Percentiles rank a stretch among this genome's conserved stretches.
phyloP scores from a whole-genome alignment of 2,888 invertebrate genomes.

The Hemistola chrysoprasaria region DNA sequence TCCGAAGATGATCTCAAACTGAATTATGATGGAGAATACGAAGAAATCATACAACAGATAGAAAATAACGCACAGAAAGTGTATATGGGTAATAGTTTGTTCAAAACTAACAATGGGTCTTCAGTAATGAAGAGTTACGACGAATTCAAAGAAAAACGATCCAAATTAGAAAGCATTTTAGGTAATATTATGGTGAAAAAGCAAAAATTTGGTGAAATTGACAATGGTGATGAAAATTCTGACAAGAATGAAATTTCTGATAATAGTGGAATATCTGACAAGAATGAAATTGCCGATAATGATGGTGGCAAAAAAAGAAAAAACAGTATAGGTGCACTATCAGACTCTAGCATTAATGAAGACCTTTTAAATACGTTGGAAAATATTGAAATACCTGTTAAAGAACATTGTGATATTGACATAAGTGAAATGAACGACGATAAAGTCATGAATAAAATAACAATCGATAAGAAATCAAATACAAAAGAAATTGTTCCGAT shows the following conservation, averaged over 20 bases:
- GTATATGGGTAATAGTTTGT: neutral
- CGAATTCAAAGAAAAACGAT: slow-evolving; percentile 39
- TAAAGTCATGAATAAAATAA: no score
- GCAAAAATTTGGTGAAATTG: slow-evolving; percentile 20
- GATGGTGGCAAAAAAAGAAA: slow-evolving; percentile 13
- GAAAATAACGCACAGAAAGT: neutral
- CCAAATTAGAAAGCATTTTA: slow-evolving; percentile 53
- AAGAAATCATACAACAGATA: no score
- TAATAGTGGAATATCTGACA: neutral
- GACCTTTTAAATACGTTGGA: slow-evolving; percentile 49
- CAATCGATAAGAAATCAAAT: no score
- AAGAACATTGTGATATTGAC: neutral
- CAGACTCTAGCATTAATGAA: slow-evolving; percentile 43
- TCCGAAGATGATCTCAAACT: neutral
- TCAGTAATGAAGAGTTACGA: no score
- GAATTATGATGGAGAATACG: neutral
- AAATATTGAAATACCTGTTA: slow-evolving; percentile 51
- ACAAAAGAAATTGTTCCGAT: no score
- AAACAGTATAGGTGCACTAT: slow-evolving; percentile 25
- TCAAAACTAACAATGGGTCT: neutral
- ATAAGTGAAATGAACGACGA: no score
- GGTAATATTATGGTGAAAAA: slow-evolving; percentile 42
- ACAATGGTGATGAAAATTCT: neutral
- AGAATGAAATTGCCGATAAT: slow-evolving; percentile 7
- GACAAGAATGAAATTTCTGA: neutral